Base-by-base conservation (phyloP, 2,888 invertebrate species). In the Rutpela maculata region DNA sequence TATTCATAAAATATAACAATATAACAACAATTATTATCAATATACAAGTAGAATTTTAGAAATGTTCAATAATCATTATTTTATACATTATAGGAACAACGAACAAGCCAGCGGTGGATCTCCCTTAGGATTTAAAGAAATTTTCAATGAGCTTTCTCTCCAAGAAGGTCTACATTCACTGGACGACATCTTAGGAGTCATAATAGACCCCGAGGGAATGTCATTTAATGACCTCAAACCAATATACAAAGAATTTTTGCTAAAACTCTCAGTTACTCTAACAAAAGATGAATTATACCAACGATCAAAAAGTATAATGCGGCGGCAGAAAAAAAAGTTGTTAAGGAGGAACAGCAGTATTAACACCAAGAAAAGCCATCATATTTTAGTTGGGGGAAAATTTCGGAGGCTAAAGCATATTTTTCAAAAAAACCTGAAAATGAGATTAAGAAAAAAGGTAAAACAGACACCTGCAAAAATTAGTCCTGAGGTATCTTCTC, bases 271-370 rank as follows among this genome's bases (percentile, higher is more conserved):
- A 2, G 94, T 97, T 0, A 97, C 97, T 0, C 90, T 97, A 77
- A 97, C 97, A n/a, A 96, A 97, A 90, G 97, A 97, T 86, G 97
- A 97, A 90, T 92, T 97, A 79, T 97, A 96, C 87, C 95, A 96
- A 87, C 93, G 96, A 85, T 96, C 97, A 80, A 97, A 97, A 89
- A 94, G 94, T 78, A 97, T 97, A 79, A 97, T 97, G 97, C 93
- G 95, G 78, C 93, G 96, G 73, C 96, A 96, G 84, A 95, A 94
- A 87, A 95, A 95, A 88, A 94, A 94, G 86, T 91, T 93, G 79
- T 88, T 93, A 70, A 91, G 93, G 85, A 92, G 92, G 75, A 92
- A 91, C 80, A 90, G 89, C 78, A 80, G 67, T 60, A n/a, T 78
- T n/a, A 78, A 78, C 19, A 77, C 79, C 0, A 86, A 86, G 68